A percentile compares a stretch with the other conserved stretches of the same genome.
Conservation (phyloP, 1,140 invertebrate genomes). For the Trichonephila clavata region DNA sequence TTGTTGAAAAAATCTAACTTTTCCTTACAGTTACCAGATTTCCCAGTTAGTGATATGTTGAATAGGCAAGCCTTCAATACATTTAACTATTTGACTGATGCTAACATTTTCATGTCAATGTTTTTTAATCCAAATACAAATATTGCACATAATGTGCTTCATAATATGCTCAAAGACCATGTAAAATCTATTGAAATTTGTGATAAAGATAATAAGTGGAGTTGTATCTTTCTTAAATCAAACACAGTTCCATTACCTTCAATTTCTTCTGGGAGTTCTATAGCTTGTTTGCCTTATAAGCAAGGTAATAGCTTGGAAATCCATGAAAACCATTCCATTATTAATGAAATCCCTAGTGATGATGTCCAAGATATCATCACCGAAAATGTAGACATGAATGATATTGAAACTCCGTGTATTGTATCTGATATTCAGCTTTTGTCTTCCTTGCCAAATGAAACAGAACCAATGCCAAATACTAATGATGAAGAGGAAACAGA, state of each 20-base stretch:
- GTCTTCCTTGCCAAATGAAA: constrained; percentile 47
- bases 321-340: not conserved
- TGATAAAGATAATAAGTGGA: constrained; percentile 35
- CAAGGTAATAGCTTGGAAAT: not conserved
- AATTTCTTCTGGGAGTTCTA: not conserved
- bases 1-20: not conserved
- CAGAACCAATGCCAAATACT: constrained; percentile 46
- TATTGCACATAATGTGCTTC: constrained; percentile 39
- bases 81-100: not conserved
- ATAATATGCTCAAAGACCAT: constrained; percentile 54
- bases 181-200: constrained; percentile 48
- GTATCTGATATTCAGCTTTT: not conserved
- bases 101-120: not conserved
- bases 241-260: not conserved
- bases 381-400: not conserved
- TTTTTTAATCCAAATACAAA: constrained; percentile 44
- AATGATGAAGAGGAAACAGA: not conserved
- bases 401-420: not conserved
- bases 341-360: not conserved
- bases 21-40: not conserved
- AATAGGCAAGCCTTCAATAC: not conserved
- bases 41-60: not conserved
- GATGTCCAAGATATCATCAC: not conserved
- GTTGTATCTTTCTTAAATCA: constrained; percentile 38
- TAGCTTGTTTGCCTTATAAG: constrained; percentile 9